Conservation (phyloP, 2,113 vertebrate genomes). For the Salvelinus alpinus region DNA sequence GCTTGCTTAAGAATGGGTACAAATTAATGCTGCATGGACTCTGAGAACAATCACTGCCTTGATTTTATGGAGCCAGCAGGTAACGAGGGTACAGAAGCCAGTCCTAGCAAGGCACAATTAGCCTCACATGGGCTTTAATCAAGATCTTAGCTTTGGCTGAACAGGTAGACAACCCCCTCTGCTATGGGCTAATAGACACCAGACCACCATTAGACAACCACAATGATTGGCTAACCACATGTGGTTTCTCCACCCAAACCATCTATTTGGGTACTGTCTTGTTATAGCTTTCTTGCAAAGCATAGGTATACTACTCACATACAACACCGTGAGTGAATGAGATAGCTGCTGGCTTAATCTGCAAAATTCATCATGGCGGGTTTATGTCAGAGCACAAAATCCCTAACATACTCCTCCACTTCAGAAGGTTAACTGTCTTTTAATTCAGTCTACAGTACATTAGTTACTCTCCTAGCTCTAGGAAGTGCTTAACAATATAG, state of each 20-base stretch:
- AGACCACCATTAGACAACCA: conserved; percentile 24
- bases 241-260: background rate
- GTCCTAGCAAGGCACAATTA: conserved; percentile 33
- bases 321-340: background rate
- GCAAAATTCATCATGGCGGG: too few species aligned
- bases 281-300: background rate
- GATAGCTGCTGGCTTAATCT: background rate
- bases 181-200: conserved; percentile 22
- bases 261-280: background rate
- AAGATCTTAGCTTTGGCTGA: background rate
- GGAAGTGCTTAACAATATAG: background rate
- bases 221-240: conserved; percentile 19
- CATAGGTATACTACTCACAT: background rate
- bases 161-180: conserved; percentile 7
- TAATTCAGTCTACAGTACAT: background rate
- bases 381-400: too few species aligned
- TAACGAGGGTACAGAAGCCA: conserved; percentile 3
- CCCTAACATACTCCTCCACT: background rate
- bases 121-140: conserved; percentile 12
- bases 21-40: background rate
- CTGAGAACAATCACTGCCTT: conserved; percentile 25
- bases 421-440: background rate
- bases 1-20: background rate
- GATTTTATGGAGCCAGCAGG: conserved; percentile 52
- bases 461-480: background rate